Base-by-base conservation (phyloP, 2,888 invertebrate species). In the Tricholauxania praeusta region DNA sequence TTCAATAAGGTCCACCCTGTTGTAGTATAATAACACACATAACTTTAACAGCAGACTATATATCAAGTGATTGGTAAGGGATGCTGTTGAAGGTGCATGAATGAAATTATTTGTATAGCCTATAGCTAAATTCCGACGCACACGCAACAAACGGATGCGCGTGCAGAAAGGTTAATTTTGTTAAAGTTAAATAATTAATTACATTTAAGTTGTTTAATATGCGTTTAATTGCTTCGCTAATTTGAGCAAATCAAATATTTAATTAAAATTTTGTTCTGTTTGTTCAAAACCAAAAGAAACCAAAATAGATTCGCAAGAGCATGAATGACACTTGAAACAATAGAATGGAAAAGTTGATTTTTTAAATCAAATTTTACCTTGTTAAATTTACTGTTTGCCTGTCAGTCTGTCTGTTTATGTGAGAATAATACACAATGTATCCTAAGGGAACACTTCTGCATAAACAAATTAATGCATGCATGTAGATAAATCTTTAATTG, bases 131-230 rank as follows among this genome's bases (percentile, higher is more conserved):
- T 47, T 28, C 14, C n/a, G 2, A 19, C 22, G 49, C n/a, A 51
- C 19, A 32, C 70, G 48, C 53, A 32, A 1, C 69, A 66, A 51
- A 52, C 72, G 72, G 71, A 32, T 65, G 19, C 22, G 19, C n/a
- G 49, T 28, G 66, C 51, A 15, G 52, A 73, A 55, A 52, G 69
- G 80, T 82, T 82, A 82, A 81, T 82, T 82, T 81, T 80, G 82
- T 82, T 82, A 74, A 78, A 78, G 79, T 79, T 82, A 76, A 80
- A 81, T 82, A 82, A 82, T 82, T 82, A 82, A 82, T 82, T 78
- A 80, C 77, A 75, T 80, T 78, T 78, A 47, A 77, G 82, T 80
- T 82, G 82, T 82, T 81, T 82, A 82, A 82, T 82, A 81, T 80
- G 81, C 82, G 81, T 82, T 82, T 82, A 82, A 80, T 76, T 79